Evolutionary conservation across 1,140 invertebrate species (phyloP), one percentile per base, ranked within the genome.

Genomic region (Elymnias hypermnestra): DNA sequence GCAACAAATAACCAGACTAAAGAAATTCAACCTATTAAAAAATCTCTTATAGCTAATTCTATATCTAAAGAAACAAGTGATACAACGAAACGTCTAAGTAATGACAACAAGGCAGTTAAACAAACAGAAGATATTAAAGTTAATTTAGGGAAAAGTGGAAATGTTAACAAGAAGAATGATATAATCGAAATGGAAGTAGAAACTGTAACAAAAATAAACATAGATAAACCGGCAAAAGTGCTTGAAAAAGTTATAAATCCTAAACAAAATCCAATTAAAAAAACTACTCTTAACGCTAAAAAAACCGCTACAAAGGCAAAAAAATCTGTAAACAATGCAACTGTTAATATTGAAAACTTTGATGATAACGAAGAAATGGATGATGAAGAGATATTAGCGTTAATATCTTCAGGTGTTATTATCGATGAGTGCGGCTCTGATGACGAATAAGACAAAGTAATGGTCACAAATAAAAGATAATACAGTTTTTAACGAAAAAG

Each of bases 341-440:
- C n/a, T n/a, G n/a, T n/a, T 6, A 46, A 43, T 10, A 5, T 35
- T 38, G 50, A 57, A 5, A 17, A 43, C 25, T 29, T 51, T 13
- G 41, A 56, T 43, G 66, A 70, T 36, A 62, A 50, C 46, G 78
- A 83, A 17, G 75, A 77, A 51, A 54, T 76, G 23, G 55, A 68
- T 23, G 76, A 81, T 47, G 41, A 69, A 28, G 74, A 77, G 29
- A 77, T 83, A 17, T 15, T 77, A 3, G 71, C 69, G 1, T 53
- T 81, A 3, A 63, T 83, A 46, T 72, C 74, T 9, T 57, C 60
- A 12, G 74, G 71, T 4, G 71, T 83, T 3, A 61, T 83, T 21
- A 25, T 81, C 21, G 79, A 83, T 39, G 74, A 81, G 45, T 83
- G 74, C 28, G 60, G 57, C 39, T 69, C 62, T 1, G 73, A 75